A percentile compares a stretch with the other conserved stretches of the same genome.
phyloP scores from a whole-genome alignment of 2,113 vertebrate species.

The Colistium nudipinnis region DNA sequence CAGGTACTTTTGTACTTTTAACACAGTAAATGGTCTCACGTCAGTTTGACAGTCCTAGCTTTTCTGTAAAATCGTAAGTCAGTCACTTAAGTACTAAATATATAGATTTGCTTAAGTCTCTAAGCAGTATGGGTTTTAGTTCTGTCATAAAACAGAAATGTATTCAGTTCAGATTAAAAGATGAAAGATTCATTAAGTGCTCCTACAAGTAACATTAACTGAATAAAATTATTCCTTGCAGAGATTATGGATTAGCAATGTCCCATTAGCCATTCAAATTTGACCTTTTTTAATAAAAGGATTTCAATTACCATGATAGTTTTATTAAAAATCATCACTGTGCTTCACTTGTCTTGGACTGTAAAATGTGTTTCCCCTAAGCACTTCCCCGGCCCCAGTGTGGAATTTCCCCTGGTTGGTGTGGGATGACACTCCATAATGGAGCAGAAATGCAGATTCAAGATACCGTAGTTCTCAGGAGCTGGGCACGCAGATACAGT shows the following conservation, averaged over 20 bases:
- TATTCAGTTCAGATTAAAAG: slow-evolving; percentile 12
- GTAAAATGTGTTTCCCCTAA: slow-evolving; percentile 7
- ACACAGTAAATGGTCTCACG: no score
- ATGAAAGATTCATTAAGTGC: neutral
- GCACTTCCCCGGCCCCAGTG: neutral
- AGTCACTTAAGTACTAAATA: no score
- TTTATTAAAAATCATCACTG: slow-evolving; percentile 36
- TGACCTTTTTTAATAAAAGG: slow-evolving; percentile 16
- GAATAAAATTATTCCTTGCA: slow-evolving; percentile 24
- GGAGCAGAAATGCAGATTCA: neutral
- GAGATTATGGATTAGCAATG: slow-evolving; percentile 30
- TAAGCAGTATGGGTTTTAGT: no score
- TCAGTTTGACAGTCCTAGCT: no score
- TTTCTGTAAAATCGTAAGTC: no score
- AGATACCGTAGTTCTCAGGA: neutral
- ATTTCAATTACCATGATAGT: slow-evolving; percentile 26
- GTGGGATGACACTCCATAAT: slow-evolving; percentile 13
- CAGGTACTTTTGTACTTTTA: no score
- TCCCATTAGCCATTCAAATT: slow-evolving; percentile 30
- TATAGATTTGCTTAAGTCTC: no score
- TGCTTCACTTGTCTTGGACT: neutral
- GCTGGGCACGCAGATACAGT: neutral
- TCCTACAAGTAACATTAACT: neutral
- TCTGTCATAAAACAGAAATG: no score
- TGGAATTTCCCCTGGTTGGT: slow-evolving; percentile 1